phyloP scores from a whole-genome alignment of 2,888 invertebrate genomes.

The Dendrolimus houi region DNA sequence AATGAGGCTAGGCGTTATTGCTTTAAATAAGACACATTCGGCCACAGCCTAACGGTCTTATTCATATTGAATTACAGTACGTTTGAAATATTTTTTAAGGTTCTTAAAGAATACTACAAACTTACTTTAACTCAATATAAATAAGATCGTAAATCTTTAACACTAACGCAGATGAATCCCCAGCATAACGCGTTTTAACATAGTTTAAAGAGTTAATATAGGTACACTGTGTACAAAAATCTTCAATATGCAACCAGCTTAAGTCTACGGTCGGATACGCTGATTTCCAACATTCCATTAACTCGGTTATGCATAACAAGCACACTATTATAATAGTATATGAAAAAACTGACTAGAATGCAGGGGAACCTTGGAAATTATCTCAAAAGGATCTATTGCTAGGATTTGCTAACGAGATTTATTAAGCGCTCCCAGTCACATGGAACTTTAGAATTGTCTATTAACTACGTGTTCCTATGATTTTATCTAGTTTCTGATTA shows the following conservation, averaged over 20 bases:
- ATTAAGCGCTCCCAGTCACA: slow-evolving; percentile 1
- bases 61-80: too few species aligned
- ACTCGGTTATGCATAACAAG: slow-evolving; percentile 45
- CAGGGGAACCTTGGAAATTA: slow-evolving; percentile 32
- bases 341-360: slow-evolving; percentile 28
- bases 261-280: slow-evolving; percentile 34
- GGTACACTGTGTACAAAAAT: slow-evolving; percentile 1
- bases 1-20: too few species aligned
- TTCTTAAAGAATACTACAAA: too few species aligned
- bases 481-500: background rate
- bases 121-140: too few species aligned
- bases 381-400: slow-evolving; percentile 13
- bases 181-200: too few species aligned
- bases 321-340: slow-evolving; percentile 25
- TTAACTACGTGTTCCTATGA: slow-evolving; percentile 1
- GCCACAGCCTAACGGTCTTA: too few species aligned
- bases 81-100: too few species aligned
- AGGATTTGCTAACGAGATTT: slow-evolving; percentile 6
- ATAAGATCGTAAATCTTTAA: too few species aligned
- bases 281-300: slow-evolving; percentile 42
- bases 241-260: background rate
- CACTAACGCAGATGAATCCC: too few species aligned
- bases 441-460: background rate
- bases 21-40: too few species aligned
- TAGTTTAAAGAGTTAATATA: too few species aligned